These are phyloP conservation scores for Otolemur garnettii DNA, from an alignment of 2,113 vertebrate genomes.

Conservation along the genomic window DNA sequence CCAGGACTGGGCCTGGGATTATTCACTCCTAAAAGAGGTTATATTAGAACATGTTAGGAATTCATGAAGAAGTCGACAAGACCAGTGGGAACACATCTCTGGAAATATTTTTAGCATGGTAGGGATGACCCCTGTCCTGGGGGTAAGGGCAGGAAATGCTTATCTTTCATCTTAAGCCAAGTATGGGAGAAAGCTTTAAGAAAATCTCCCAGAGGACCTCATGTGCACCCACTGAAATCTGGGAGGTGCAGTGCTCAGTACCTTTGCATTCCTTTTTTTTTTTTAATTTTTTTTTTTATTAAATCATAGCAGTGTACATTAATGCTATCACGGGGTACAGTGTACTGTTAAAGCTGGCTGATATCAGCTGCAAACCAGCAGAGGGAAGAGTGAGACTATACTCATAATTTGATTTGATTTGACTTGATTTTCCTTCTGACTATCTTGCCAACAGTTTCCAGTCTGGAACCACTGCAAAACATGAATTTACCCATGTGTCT, in stretches of 20 bases:
- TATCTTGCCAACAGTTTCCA: slow-evolving; percentile 40
- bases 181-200: background rate
- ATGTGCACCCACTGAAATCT: background rate
- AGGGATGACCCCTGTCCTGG: background rate
- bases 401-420: slow-evolving; percentile 35
- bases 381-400: background rate
- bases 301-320: too few relatives aligned
- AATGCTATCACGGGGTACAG: too few relatives aligned
- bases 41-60: background rate
- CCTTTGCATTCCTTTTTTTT: background rate
- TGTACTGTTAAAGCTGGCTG: background rate
- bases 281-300: too few relatives aligned
- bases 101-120: background rate
- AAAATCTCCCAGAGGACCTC: background rate
- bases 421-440: slow-evolving; percentile 16
- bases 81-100: background rate
- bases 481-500: background rate
- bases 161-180: background rate
- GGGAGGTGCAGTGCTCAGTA: background rate
- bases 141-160: background rate
- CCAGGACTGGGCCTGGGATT: background rate
- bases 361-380: background rate
- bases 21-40: background rate
- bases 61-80: background rate
- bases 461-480: background rate